phyloP scores from a whole-genome alignment of 2,797 vertebrate species.

The Pangasius mekongensis region DNA sequence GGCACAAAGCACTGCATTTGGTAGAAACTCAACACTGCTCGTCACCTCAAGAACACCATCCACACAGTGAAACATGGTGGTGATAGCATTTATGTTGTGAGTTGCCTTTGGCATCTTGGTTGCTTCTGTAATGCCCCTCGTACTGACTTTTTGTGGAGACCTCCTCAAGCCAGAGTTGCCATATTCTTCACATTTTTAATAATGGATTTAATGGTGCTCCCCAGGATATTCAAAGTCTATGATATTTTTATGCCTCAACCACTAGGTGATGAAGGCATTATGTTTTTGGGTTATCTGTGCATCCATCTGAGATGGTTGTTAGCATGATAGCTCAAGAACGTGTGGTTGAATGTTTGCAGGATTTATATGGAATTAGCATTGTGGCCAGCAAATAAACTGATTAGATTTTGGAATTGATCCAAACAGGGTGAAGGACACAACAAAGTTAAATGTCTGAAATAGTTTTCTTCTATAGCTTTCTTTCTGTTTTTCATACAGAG shows the following conservation, averaged over 20 bases:
- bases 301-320: background rate
- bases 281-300: background rate
- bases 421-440: background rate
- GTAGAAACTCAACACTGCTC: background rate
- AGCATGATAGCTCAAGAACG: background rate
- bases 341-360: background rate
- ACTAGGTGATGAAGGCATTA: background rate
- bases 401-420: background rate
- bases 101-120: background rate
- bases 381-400: background rate
- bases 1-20: background rate
- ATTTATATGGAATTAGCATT: background rate
- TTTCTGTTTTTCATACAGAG: background rate
- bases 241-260: background rate
- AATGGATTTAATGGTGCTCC: background rate
- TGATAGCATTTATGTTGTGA: background rate
- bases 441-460: background rate
- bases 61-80: background rate
- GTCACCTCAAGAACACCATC: background rate
- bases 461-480: background rate
- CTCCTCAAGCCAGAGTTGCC: background rate
- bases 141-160: background rate
- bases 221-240: background rate
- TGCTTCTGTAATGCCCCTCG: background rate
- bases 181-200: background rate